Evolutionary conservation across 1,140 invertebrate species (phyloP).

Genomic region (Muscidifurax raptorellus): DNA sequence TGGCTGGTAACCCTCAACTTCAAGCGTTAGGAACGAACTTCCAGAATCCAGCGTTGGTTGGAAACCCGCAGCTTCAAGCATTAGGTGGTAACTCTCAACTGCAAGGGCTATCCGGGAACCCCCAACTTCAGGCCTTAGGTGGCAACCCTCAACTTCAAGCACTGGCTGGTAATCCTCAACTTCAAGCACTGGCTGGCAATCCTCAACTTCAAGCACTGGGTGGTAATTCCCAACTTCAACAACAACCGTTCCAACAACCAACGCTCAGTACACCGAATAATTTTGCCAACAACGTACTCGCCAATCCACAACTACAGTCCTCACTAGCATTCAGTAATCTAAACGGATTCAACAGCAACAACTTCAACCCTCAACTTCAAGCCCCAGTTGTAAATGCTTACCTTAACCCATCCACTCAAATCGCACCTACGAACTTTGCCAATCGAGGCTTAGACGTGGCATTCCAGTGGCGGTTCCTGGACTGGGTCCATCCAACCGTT

Average conservation of each 20-base stretch:
- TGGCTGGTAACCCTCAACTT: no score
- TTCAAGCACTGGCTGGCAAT: not conserved
- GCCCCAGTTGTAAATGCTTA: not conserved
- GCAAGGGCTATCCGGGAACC: not conserved
- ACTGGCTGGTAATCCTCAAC: not conserved
- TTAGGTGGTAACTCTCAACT: not conserved
- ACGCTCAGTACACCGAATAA: no score
- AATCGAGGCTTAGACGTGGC: conserved; percentile 57
- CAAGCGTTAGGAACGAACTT: no score
- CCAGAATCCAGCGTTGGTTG: no score
- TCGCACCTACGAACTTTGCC: not conserved
- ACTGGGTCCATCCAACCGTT: conserved; percentile 68
- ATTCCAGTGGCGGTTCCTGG: conserved; percentile 70
- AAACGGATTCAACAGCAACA: not conserved
- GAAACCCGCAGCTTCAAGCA: not conserved
- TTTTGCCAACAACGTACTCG: not conserved
- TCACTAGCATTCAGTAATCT: not conserved
- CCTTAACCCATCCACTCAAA: not conserved
- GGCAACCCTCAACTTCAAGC: no score
- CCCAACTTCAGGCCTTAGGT: not conserved
- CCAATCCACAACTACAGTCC: not conserved
- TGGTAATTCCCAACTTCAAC: not conserved
- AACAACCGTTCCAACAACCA: not conserved
- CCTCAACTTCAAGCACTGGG: not conserved
- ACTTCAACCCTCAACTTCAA: not conserved